A percentile compares a stretch with the other conserved stretches of the same genome.
phyloP scores from a whole-genome alignment of 2,113 vertebrate species.

The Misgurnus mizolepis region DNA sequence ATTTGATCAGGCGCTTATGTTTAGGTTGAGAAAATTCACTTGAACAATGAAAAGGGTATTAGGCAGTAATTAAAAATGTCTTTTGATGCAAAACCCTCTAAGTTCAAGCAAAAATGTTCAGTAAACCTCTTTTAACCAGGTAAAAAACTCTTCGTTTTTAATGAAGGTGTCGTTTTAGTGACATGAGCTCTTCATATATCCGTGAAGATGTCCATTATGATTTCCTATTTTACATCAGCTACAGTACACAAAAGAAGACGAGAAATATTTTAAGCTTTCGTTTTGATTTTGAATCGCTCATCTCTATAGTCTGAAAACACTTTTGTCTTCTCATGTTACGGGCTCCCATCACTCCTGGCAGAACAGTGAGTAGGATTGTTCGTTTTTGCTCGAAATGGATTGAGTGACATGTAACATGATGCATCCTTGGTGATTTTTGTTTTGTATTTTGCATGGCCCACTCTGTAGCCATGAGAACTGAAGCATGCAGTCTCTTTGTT shows the following conservation, averaged over 20 bases:
- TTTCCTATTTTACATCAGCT: neutral
- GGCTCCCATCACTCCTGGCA: conserved; percentile 12
- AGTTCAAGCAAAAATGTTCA: too few relatives aligned
- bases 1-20: too few relatives aligned
- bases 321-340: conserved; percentile 29
- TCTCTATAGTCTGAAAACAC: conserved; percentile 26
- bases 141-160: too few relatives aligned
- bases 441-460: conserved; percentile 38
- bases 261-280: neutral
- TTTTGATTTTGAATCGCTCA: neutral
- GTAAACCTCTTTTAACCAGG: too few relatives aligned
- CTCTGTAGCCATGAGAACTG: conserved; percentile 52
- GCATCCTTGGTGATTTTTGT: conserved; percentile 50
- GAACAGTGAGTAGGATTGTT: conserved; percentile 40
- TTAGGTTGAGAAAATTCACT: too few relatives aligned
- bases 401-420: conserved; percentile 36
- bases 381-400: conserved; percentile 29
- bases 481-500: conserved; percentile 17
- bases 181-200: neutral
- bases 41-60: too few relatives aligned
- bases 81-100: too few relatives aligned
- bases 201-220: neutral
- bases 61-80: too few relatives aligned
- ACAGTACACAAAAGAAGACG: neutral
- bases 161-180: too few relatives aligned